Conservation (phyloP, 2,113 vertebrate genomes). For the Sarotherodon lohbergeri region DNA sequence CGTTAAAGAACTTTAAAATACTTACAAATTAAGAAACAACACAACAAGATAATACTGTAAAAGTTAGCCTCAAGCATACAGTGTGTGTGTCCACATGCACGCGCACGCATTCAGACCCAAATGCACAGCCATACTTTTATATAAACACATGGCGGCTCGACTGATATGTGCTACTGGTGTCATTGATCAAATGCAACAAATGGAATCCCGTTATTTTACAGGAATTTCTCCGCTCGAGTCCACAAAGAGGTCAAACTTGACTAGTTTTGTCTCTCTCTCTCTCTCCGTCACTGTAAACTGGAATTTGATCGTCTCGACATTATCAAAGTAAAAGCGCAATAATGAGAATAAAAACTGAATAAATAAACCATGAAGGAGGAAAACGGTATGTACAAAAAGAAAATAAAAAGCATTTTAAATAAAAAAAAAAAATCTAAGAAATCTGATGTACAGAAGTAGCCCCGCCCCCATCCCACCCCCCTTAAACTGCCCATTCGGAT, state of each 20-base stretch:
- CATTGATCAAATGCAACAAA: conserved; percentile 43
- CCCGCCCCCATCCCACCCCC: not conserved
- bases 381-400: conserved; percentile 54
- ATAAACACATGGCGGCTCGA: conserved; percentile 43
- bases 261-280: not conserved
- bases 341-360: conserved; percentile 38
- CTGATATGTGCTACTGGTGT: conserved; percentile 63
- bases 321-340: conserved; percentile 34
- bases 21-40: conserved; percentile 60
- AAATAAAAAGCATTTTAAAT: not conserved
- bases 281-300: conserved; percentile 41
- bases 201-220: conserved; percentile 12
- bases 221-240: not conserved
- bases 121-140: conserved; percentile 34
- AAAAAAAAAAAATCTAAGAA: conserved; percentile 20
- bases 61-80: conserved; percentile 52
- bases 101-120: conserved; percentile 18
- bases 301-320: conserved; percentile 1
- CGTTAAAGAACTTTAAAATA: conserved; percentile 48
- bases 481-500: not conserved
- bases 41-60: conserved; percentile 69
- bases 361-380: conserved; percentile 47
- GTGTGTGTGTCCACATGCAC: conserved; percentile 40
- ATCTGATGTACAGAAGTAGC: conserved; percentile 58
- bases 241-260: not conserved